Base-by-base conservation (phyloP, 2,113 vertebrate species). In the Muntiacus muntjak region DNA sequence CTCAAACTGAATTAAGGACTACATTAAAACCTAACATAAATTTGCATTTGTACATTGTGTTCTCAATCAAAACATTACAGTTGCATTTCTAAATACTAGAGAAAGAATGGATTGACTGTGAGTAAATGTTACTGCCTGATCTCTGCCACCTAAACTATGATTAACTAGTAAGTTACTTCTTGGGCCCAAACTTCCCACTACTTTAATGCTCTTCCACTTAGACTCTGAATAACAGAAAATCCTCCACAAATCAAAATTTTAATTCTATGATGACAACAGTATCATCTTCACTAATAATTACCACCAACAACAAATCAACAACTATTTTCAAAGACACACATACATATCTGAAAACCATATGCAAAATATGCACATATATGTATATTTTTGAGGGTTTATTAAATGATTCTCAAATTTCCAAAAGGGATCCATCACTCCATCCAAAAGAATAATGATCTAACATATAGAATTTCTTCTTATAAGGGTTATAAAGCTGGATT, bases 1-100 rank as follows among this genome's bases (percentile, higher is more conserved):
- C 30, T 89, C 84, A 94, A 87, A 94, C 10, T 64, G 57, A 97
- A 96, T 93, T 96, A 96, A 97, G 81, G 33, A 58, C 84, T 64
- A 86, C 14, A 79, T 93, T 95, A 97, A 97, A 91, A 93, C 5
- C 60, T 54, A 93, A 98, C 96, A 96, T 54, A 90, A 96, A 96
- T 96, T 52, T 89, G 9, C 85, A 62, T 96, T 89, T 95, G 30
- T 85, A 62, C 13, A 82, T 81, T 94, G 45, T 98, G 50, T 90
- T 90, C 28, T 85, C 82, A 78, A 91, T 6, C 4, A 58, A 91
- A 64, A 89, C n/a, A 81, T 15, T 85, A 40, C 58, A 12, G n/a
- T 43, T 91, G 21, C 10, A 91, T 83, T 93, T 95, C 5, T 83
- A 19, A 97, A 82, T 28, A 84, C 23, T 43, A 95, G 78, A 95